Percentiles rank a stretch among this genome's conserved stretches.
phyloP scores from a whole-genome alignment of 2,113 vertebrate genomes.

The Stigmatopora nigra region DNA sequence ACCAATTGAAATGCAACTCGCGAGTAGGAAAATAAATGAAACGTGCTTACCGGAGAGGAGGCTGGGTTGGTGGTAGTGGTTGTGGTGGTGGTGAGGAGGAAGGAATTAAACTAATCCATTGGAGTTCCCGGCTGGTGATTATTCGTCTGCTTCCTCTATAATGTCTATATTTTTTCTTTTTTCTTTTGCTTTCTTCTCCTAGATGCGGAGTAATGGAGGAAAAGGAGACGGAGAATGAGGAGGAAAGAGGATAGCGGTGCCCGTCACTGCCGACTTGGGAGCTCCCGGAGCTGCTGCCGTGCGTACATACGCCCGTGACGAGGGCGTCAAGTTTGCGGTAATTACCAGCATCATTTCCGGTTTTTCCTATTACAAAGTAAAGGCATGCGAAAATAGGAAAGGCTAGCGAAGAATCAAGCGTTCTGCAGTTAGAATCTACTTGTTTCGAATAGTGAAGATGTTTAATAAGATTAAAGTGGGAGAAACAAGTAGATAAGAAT shows the following conservation, averaged over 20 bases:
- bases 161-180: slow-evolving; percentile 33
- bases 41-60: slow-evolving; percentile 58
- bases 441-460: not conserved
- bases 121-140: not conserved
- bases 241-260: slow-evolving; percentile 47
- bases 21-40: slow-evolving; percentile 9
- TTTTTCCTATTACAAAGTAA: slow-evolving; percentile 25
- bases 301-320: slow-evolving; percentile 64
- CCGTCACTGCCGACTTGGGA: slow-evolving; percentile 50
- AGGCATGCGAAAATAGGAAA: not conserved
- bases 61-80: slow-evolving; percentile 5
- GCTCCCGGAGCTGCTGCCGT: slow-evolving; percentile 64
- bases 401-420: too few species aligned
- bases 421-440: not conserved
- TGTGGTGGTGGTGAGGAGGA: slow-evolving; percentile 1
- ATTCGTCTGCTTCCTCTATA: not conserved
- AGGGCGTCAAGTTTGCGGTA: not conserved
- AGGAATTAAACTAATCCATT: slow-evolving; percentile 14
- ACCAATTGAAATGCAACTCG: slow-evolving; percentile 47
- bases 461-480: too few species aligned
- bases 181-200: slow-evolving; percentile 23
- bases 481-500: not conserved
- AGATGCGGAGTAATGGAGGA: not conserved
- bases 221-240: not conserved
- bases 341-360: slow-evolving; percentile 6